Evolutionary conservation across 2,888 invertebrate species (phyloP), one percentile per base, ranked within the genome.

Genomic region (Sylvicola fuscatus): DNA sequence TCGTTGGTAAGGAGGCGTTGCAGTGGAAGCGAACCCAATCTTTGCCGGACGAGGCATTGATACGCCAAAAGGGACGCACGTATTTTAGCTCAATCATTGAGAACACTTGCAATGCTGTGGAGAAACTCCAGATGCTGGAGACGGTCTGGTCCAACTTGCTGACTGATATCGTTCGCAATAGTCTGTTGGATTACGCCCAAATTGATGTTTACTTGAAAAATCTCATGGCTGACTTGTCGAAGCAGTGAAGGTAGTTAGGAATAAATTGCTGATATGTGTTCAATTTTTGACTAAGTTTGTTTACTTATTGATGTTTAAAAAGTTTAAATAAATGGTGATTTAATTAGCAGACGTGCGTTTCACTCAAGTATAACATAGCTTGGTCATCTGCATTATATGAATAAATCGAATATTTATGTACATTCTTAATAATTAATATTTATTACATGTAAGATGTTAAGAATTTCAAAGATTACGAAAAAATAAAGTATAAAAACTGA

Each of bases 1-100:
- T 86, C 10, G 82, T 86, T 35, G 81, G 81, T 36, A 86, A 84
- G 54, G 84, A 86, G 58, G 83, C 84, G 2, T 54, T 86, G 32
- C 83, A 84, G 45, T 84, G 80, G 69, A 55, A 57, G 38, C 58
- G 55, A 41, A 3, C 26, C 37, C 2, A 13, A 35, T 33, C 38
- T 41, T 54, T 58, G n/a, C 49, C 79, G 72, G 79, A 79, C 45
- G 79, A 80, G 47, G 61, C 71, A 48, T 65, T 66, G 42, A 68
- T 75, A 65, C 65, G 83, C 37, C 77, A 80, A 46, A 75, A 74
- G 39, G 83, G 82, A 3, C 71, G 74, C 44, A 63, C 70, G 38
- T 72, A 81, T 49, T 61, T 84, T 37, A 66, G 73, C 3, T 60
- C 67, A 40, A 66, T 82, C 40, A 66, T 86, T 35, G 73, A 77